phyloP scores from a whole-genome alignment of 2,113 vertebrate genomes.

The Oncorhynchus nerka region DNA sequence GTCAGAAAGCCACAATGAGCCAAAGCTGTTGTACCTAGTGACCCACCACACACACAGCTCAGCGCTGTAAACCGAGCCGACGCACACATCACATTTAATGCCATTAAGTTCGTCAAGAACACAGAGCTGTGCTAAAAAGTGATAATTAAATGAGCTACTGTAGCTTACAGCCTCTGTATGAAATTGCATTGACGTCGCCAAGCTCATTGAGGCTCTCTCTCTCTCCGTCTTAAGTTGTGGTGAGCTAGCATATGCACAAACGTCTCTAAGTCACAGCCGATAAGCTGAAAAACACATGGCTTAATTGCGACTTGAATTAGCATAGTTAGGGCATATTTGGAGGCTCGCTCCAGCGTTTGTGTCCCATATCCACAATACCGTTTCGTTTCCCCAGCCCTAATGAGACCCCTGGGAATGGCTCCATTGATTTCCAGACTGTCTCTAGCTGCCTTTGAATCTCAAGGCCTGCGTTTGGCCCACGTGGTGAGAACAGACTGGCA shows the following conservation, averaged over 20 bases:
- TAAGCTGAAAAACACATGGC: slow-evolving; percentile 21
- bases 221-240: neutral
- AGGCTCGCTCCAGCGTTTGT: slow-evolving; percentile 12
- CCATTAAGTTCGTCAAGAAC: slow-evolving; percentile 19
- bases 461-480: slow-evolving; percentile 4
- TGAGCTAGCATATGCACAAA: neutral
- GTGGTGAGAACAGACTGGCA: too few species aligned
- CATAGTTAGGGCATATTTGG: slow-evolving; percentile 32
- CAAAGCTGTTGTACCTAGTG: slow-evolving; percentile 55
- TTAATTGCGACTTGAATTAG: slow-evolving; percentile 49
- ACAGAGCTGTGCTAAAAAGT: slow-evolving; percentile 5
- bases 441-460: slow-evolving; percentile 51
- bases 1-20: slow-evolving; percentile 55
- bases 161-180: slow-evolving; percentile 9
- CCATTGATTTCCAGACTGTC: slow-evolving; percentile 49
- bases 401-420: slow-evolving; percentile 66
- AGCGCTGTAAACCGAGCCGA: neutral
- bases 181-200: neutral
- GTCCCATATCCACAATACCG: slow-evolving; percentile 45
- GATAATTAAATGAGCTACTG: slow-evolving; percentile 12
- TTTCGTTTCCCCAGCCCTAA: slow-evolving; percentile 47
- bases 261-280: neutral
- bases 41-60: slow-evolving; percentile 18
- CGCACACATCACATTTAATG: neutral
- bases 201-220: neutral